Evolutionary conservation across 2,113 vertebrate genomes (phyloP), one percentile per base, ranked within the genome.

Genomic region (Mobula hypostoma): DNA sequence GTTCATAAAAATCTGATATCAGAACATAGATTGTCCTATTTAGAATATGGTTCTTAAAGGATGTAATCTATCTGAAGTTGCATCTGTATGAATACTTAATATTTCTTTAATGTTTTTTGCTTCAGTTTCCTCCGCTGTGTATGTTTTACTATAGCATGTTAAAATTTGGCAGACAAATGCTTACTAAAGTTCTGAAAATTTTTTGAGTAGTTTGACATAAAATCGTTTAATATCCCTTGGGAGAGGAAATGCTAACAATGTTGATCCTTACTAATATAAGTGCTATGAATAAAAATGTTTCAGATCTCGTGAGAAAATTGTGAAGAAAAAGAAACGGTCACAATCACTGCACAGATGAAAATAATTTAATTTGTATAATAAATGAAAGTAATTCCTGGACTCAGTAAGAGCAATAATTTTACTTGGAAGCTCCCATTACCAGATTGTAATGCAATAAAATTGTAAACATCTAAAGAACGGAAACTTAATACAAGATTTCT

Each of bases 171-270:
- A 96, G 95, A 96, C 95, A 96, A 95, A 95, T 96, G 95, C 97
- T 96, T 97, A 96, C 96, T 95, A 95, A 96, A 96, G 95, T 97
- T 96, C 61, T 96, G 95, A 96, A 96, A 96, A 96, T 96, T 96
- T 96, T 48, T 97, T 95, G 96, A 97, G 96, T 96, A 96, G 95
- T 96, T 97, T 95, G 95, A 95, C 96, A 96, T 97, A 96, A 97
- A 97, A 97, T 96, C 96, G 96, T 97, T 97, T 97, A 96, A 97
- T 96, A 95, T 96, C 95, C 94, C 97, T 97, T 96, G 95, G 94
- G 97, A 97, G 96, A 97, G 96, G 97, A 97, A 97, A 96, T 95
- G 94, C 95, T 96, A 96, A 96, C 95, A 96, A 96, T 96, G 95
- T 96, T 96, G 94, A 95, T 95, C 95, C 94, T 95, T 96, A 96